phyloP scores from a whole-genome alignment of 1,140 invertebrate genomes.

The Drosophila sp. region DNA sequence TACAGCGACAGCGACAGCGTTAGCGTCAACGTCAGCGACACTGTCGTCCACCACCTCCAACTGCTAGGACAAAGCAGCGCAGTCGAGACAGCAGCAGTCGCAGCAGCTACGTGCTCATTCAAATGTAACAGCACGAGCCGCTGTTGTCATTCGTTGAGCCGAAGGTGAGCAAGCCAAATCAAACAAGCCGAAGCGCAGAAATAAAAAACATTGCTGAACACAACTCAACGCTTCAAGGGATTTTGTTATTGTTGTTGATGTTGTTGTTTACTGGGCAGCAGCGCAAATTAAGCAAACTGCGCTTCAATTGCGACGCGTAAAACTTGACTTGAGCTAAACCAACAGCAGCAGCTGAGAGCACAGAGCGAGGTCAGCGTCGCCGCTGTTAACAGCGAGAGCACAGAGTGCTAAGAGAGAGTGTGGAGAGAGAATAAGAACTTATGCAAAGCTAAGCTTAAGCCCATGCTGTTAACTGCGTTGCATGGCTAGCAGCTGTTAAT shows the following conservation, averaged over 20 bases:
- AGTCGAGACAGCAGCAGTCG: constrained; percentile 19
- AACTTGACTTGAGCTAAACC: constrained; percentile 43
- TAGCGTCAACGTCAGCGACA: constrained; percentile 23
- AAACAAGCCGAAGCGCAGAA: constrained; percentile 75
- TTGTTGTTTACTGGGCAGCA: constrained; percentile 44
- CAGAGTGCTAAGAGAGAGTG: not conserved
- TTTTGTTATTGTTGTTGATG: constrained; percentile 55
- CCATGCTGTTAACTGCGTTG: constrained; percentile 9
- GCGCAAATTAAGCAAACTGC: constrained; percentile 47
- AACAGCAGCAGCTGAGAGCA: constrained; percentile 21
- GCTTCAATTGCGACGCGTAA: constrained; percentile 69
- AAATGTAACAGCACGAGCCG: constrained; percentile 79
- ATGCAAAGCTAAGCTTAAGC: constrained; percentile 24
- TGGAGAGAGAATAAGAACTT: constrained; percentile 1
- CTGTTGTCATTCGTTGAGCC: constrained; percentile 53
- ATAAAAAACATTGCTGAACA: constrained; percentile 40
- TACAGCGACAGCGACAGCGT: constrained; percentile 22
- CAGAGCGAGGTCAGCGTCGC: constrained; percentile 13
- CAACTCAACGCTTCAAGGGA: constrained; percentile 77
- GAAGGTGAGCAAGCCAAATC: constrained; percentile 81
- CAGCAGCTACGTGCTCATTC: constrained; percentile 72
- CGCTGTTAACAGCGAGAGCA: not conserved
- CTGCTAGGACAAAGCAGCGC: constrained; percentile 19
- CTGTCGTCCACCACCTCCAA: constrained; percentile 36
- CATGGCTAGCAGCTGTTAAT: constrained; percentile 4